Evolutionary conservation across 2,113 vertebrate species (phyloP).

Genomic region (Piaya cayana): DNA sequence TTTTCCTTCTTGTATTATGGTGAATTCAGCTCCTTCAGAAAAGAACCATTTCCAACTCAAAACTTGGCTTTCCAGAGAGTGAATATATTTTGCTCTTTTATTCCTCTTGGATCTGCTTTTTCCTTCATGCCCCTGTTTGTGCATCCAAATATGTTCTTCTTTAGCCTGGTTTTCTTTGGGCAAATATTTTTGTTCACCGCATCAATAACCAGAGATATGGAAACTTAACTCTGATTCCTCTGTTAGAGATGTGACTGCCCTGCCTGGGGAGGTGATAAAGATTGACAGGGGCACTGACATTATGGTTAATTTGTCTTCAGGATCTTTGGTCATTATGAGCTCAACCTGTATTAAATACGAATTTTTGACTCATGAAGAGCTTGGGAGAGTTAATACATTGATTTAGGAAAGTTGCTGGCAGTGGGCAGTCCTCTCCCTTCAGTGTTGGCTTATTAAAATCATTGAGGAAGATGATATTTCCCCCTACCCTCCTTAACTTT

Average conservation of each 20-base stretch:
- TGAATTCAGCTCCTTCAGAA: neutral
- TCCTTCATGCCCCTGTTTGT: accelerated
- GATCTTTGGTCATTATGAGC: neutral
- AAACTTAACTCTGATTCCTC: neutral
- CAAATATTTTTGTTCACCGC: neutral
- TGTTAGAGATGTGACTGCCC: neutral
- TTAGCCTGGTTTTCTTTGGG: neutral
- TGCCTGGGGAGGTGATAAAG: neutral
- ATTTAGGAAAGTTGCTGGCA: neutral
- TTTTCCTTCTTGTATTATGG: neutral
- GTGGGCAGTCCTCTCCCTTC: neutral
- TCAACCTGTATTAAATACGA: neutral
- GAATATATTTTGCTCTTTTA: neutral
- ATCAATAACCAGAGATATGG: neutral
- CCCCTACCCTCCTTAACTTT: neutral
- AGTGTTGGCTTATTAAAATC: neutral
- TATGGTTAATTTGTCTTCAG: neutral
- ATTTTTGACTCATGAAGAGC: neutral
- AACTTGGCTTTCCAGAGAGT: neutral
- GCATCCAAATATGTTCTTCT: neutral
- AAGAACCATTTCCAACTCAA: accelerated
- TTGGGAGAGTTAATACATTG: neutral
- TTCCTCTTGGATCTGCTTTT: neutral
- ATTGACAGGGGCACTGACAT: constrained; percentile 38
- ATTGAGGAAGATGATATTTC: neutral